These are phyloP conservation scores for Vultur gryphus DNA, from an alignment of 2,797 vertebrate species.

Conservation along the genomic window DNA sequence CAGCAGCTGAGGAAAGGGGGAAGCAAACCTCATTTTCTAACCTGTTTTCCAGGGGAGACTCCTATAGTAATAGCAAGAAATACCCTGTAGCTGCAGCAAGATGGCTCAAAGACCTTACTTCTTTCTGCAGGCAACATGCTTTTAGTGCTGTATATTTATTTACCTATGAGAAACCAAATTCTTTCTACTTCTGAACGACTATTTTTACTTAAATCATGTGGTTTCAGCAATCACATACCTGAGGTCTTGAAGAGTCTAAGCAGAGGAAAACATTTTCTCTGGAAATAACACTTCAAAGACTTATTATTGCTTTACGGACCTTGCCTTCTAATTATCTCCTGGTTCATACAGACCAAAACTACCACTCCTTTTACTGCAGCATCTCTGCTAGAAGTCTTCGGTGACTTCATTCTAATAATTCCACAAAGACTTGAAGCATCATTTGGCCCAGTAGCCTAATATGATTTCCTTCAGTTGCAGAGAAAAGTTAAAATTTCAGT, in stretches of 20 bases:
- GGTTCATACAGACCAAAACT: not conserved
- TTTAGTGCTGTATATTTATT: not conserved
- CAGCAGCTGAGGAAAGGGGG: not conserved
- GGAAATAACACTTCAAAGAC: not conserved
- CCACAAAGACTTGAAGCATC: not conserved
- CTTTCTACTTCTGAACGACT: not conserved
- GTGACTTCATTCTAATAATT: not conserved
- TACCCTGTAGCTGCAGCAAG: not conserved
- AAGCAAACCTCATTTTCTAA: not conserved
- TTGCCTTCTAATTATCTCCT: not conserved
- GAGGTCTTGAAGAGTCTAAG: not conserved
- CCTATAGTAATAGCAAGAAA: not conserved
- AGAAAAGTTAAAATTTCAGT: slow-evolving; percentile 51
- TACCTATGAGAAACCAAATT: not conserved
- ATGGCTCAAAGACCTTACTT: not conserved
- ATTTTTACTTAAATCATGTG: not conserved
- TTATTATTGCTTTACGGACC: not conserved
- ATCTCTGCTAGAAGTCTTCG: not conserved
- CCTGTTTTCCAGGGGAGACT: not conserved
- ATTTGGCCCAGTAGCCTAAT: not conserved
- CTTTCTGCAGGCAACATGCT: not conserved
- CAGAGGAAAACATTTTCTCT: not conserved
- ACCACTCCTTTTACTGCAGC: not conserved
- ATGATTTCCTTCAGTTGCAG: not conserved
- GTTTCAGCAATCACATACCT: not conserved